phyloP scores from a whole-genome alignment of 2,888 invertebrate species.

The Andrena trimmerana region DNA sequence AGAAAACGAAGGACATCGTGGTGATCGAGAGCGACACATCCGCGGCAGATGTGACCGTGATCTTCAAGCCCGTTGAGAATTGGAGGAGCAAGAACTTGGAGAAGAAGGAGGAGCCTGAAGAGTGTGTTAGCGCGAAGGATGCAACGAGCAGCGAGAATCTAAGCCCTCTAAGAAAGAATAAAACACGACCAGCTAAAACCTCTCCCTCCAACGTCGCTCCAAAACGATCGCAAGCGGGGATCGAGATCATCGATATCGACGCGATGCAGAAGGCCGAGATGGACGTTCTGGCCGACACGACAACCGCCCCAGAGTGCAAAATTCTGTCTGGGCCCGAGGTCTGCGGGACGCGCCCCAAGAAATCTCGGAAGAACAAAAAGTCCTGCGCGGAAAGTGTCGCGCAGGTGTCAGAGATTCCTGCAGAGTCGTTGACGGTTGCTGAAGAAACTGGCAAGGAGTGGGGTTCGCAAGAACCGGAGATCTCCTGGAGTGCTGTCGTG shows the following conservation, averaged over 20 bases:
- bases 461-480: constrained; percentile 8
- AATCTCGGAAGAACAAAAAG: constrained; percentile 72
- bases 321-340: constrained; percentile 70
- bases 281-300: constrained; percentile 56
- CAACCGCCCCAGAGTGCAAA: constrained; percentile 73
- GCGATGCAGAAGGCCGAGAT: constrained; percentile 78
- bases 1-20: constrained; percentile 74
- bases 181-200: constrained; percentile 31
- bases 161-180: constrained; percentile 52
- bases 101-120: constrained; percentile 63
- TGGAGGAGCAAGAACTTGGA: constrained; percentile 70
- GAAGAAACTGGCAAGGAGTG: constrained; percentile 21
- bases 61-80: constrained; percentile 70
- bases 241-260: constrained; percentile 81
- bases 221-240: constrained; percentile 56
- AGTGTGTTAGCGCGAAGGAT: constrained; percentile 58
- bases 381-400: constrained; percentile 47
- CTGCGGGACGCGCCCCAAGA: constrained; percentile 64
- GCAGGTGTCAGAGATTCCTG: constrained; percentile 17
- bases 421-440: constrained; percentile 25
- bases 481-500: constrained; percentile 75
- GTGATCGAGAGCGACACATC: constrained; percentile 73
- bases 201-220: constrained; percentile 23
- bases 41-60: constrained; percentile 72
- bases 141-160: constrained; percentile 17